phyloP scores from a whole-genome alignment of 2,113 vertebrate genomes.

The Tenrec ecaudatus region DNA sequence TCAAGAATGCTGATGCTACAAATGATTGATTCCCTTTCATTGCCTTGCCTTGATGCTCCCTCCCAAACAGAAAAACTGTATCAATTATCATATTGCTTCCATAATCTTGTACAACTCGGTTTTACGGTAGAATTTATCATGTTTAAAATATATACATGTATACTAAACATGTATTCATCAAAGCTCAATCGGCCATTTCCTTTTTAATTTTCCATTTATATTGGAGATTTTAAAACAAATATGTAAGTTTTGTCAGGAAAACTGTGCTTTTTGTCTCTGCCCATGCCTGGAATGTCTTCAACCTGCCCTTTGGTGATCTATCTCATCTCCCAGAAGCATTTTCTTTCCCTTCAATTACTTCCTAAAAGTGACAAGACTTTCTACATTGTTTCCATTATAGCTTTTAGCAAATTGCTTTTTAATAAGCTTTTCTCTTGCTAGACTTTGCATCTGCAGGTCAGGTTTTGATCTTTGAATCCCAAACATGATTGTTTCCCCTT shows the following conservation, averaged over 20 bases:
- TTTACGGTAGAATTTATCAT: not conserved
- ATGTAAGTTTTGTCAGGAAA: constrained; percentile 9
- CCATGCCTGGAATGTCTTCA: not conserved
- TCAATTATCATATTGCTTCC: not conserved
- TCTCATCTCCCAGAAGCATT: not conserved
- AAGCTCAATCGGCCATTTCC: not conserved
- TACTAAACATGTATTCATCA: constrained; percentile 29
- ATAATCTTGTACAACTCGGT: not conserved
- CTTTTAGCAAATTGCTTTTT: constrained; percentile 62
- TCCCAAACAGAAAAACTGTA: not conserved
- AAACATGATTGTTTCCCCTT: not conserved
- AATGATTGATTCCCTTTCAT: not conserved
- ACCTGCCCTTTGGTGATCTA: not conserved
- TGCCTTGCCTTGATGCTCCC: not conserved
- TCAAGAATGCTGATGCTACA: not conserved
- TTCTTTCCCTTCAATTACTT: constrained; percentile 56
- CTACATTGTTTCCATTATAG: constrained; percentile 30
- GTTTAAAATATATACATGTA: not conserved
- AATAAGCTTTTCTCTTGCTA: constrained; percentile 63
- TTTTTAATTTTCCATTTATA: not conserved
- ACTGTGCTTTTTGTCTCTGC: not conserved
- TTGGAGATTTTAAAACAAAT: not conserved
- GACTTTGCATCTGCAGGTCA: constrained; percentile 39
- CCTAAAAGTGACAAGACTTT: constrained; percentile 43
- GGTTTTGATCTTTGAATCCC: constrained; percentile 49